Conservation (phyloP, 2,797 vertebrate genomes). For the Petrocephalus schoutedeni region DNA sequence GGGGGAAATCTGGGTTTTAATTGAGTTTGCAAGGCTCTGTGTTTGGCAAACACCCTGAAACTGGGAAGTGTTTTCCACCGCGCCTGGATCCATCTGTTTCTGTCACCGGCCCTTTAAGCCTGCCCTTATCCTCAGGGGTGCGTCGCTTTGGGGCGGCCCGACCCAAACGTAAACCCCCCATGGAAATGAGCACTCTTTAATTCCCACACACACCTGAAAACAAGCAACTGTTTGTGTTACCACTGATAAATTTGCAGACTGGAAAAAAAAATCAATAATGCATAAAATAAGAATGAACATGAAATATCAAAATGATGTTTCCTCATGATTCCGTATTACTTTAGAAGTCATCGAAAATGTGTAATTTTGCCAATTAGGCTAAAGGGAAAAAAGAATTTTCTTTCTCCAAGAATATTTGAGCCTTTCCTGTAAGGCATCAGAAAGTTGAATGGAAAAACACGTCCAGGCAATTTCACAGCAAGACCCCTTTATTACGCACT, state of each 20-base stretch:
- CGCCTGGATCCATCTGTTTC: slow-evolving; percentile 43
- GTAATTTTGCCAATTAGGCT: slow-evolving; percentile 1
- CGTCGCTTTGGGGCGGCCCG: not conserved
- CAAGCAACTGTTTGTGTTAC: not conserved
- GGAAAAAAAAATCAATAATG: not conserved
- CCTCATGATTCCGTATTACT: not conserved
- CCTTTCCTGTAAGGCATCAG: slow-evolving; percentile 20
- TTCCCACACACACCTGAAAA: not conserved
- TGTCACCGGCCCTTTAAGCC: slow-evolving; percentile 32
- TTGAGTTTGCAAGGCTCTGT: slow-evolving; percentile 67
- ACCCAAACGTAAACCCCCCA: not conserved
- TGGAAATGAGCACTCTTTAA: not conserved
- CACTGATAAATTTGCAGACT: not conserved
- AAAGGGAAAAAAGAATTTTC: not conserved
- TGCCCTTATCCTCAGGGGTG: slow-evolving; percentile 3
- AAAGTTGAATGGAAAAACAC: not conserved
- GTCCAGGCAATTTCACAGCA: slow-evolving; percentile 7
- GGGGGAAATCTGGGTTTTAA: slow-evolving; percentile 63
- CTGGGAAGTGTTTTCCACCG: slow-evolving; percentile 52
- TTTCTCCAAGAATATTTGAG: not conserved
- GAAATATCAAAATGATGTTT: not conserved
- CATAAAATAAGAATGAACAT: not conserved
- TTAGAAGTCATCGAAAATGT: not conserved
- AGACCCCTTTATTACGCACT: not conserved
- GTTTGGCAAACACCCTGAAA: slow-evolving; percentile 69